A percentile compares a stretch with the other conserved stretches of the same genome.
Conservation (phyloP, 2,113 vertebrate species). For the Mugil cephalus region DNA sequence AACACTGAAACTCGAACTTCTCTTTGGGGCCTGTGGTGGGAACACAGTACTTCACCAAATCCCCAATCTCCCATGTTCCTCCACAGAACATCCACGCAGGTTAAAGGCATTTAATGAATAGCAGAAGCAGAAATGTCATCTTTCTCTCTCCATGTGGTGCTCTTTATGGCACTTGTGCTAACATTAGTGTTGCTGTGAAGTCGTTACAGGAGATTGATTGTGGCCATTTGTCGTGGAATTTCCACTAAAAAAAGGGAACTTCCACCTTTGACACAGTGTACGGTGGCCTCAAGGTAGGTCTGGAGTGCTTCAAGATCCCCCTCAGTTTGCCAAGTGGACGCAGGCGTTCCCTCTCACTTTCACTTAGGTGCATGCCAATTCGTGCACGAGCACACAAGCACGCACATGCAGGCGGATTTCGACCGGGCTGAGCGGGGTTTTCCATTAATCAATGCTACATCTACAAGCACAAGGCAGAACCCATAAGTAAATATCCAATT, state of each 20-base stretch:
- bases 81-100: neutral
- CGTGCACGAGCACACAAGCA: neutral
- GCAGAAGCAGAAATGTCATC: slow-evolving; percentile 26
- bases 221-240: slow-evolving; percentile 53
- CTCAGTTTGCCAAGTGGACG: slow-evolving; percentile 21
- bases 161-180: slow-evolving; percentile 15
- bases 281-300: slow-evolving; percentile 7
- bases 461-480: slow-evolving; percentile 26
- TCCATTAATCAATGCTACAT: slow-evolving; percentile 42
- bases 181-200: slow-evolving; percentile 12
- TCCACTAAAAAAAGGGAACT: slow-evolving; percentile 50
- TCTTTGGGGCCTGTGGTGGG: neutral
- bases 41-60: neutral
- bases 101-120: slow-evolving; percentile 21
- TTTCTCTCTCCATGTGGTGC: slow-evolving; percentile 4
- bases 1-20: neutral
- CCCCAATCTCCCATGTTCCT: too few relatives aligned
- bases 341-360: neutral
- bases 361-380: slow-evolving; percentile 2
- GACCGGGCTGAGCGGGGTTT: slow-evolving; percentile 28
- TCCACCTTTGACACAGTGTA: slow-evolving; percentile 21
- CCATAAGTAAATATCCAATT: slow-evolving; percentile 43
- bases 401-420: slow-evolving; percentile 25
- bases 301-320: slow-evolving; percentile 50
- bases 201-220: slow-evolving; percentile 35